phyloP scores from a whole-genome alignment of 2,797 vertebrate genomes.

The Crenichthys baileyi region DNA sequence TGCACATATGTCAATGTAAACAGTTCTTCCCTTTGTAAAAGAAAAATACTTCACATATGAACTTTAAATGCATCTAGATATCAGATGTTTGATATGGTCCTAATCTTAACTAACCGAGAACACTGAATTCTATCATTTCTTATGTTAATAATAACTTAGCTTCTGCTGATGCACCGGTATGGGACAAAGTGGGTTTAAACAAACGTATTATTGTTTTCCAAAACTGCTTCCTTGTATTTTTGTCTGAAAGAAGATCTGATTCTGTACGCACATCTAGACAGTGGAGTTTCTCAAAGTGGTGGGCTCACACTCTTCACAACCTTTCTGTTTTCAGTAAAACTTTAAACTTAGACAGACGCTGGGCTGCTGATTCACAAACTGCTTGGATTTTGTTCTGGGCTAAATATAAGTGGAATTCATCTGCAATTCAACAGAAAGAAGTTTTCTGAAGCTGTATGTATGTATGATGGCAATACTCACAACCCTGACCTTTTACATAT shows the following conservation, averaged over 20 bases:
- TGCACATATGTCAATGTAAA: background rate
- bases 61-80: background rate
- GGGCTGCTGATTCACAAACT: background rate
- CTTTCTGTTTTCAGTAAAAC: background rate
- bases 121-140: background rate
- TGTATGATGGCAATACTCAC: background rate
- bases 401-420: background rate
- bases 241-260: background rate
- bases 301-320: background rate
- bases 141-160: background rate
- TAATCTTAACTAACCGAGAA: background rate
- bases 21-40: background rate
- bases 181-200: background rate
- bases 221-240: background rate
- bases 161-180: background rate
- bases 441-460: background rate
- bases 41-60: no score
- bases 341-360: background rate
- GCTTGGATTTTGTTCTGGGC: background rate
- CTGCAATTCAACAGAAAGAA: background rate
- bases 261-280: background rate
- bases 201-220: background rate
- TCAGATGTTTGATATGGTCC: background rate
- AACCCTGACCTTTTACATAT: background rate
- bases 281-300: background rate